These are phyloP conservation scores for Macropodus opercularis DNA, from an alignment of 2,797 vertebrate genomes.

Conservation along the genomic window DNA sequence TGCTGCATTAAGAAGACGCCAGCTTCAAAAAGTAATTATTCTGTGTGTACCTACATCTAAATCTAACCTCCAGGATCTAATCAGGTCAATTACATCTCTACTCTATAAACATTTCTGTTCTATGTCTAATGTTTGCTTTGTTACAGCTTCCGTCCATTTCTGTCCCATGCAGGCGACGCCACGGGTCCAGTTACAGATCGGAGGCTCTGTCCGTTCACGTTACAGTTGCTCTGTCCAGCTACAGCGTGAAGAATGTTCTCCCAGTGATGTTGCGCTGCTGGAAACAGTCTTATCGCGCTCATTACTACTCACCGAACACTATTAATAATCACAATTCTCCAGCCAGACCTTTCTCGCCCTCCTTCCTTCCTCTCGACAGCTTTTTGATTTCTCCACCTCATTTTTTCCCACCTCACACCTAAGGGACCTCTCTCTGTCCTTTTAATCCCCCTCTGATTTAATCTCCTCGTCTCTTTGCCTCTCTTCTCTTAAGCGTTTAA, in stretches of 20 bases:
- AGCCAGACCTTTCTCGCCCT: slow-evolving; percentile 7
- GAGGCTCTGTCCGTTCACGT: slow-evolving; percentile 46
- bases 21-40: slow-evolving; percentile 55
- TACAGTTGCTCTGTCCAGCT: slow-evolving; percentile 53
- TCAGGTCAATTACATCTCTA: slow-evolving; percentile 5
- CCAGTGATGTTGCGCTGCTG: slow-evolving; percentile 20
- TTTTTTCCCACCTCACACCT: slow-evolving; percentile 48
- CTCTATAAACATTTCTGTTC: background rate
- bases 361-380: slow-evolving; percentile 6
- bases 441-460: slow-evolving; percentile 39
- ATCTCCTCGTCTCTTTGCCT: background rate
- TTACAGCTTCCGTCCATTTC: background rate
- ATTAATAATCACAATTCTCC: slow-evolving; percentile 59
- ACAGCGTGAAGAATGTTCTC: slow-evolving; percentile 48
- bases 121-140: background rate
- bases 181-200: slow-evolving; percentile 32
- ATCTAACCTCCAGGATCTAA: slow-evolving; percentile 63
- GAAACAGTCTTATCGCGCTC: slow-evolving; percentile 35
- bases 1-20: slow-evolving; percentile 14
- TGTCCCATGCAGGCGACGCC: too few species aligned
- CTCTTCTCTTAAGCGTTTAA: slow-evolving; percentile 55
- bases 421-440: slow-evolving; percentile 38
- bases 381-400: slow-evolving; percentile 46
- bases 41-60: slow-evolving; percentile 52
- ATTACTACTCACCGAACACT: slow-evolving; percentile 63